These are phyloP conservation scores for Trinorchestia longiramus DNA, from an alignment of 1,140 invertebrate genomes.

Conservation along the genomic window DNA sequence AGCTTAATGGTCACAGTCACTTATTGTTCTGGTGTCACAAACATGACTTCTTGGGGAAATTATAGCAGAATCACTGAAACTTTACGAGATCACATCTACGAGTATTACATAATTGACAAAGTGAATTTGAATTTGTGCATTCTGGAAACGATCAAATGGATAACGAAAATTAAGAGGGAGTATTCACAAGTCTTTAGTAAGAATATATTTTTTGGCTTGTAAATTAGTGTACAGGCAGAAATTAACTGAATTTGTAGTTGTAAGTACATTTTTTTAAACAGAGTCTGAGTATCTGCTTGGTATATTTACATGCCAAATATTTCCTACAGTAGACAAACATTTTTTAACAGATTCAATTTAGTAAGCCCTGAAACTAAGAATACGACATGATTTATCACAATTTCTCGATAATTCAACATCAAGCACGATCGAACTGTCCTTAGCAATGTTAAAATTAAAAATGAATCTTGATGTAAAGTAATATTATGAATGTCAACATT, in stretches of 20 bases:
- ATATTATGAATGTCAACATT: not conserved
- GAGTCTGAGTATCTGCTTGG: too few relatives aligned
- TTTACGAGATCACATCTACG: too few relatives aligned
- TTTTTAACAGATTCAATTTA: too few relatives aligned
- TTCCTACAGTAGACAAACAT: too few relatives aligned
- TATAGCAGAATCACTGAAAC: not conserved
- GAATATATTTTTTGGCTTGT: too few relatives aligned
- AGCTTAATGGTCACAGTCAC: not conserved
- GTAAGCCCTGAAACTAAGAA: too few relatives aligned
- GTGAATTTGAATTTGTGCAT: not conserved
- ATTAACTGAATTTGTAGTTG: too few relatives aligned
- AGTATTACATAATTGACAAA: not conserved
- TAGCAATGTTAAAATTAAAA: not conserved
- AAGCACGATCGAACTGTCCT: too few relatives aligned
- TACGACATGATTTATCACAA: too few relatives aligned
- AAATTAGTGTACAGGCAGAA: not conserved
- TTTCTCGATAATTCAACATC: too few relatives aligned
- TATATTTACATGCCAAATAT: too few relatives aligned
- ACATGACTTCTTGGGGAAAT: not conserved
- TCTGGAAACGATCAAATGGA: not conserved
- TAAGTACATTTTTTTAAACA: too few relatives aligned
- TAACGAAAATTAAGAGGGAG: not conserved
- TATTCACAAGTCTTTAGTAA: not conserved
- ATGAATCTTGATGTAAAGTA: not conserved
- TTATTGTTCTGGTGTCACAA: not conserved